These are phyloP conservation scores for Trigoniulus corallinus DNA, from an alignment of 1,140 invertebrate genomes.

Conservation along the genomic window DNA sequence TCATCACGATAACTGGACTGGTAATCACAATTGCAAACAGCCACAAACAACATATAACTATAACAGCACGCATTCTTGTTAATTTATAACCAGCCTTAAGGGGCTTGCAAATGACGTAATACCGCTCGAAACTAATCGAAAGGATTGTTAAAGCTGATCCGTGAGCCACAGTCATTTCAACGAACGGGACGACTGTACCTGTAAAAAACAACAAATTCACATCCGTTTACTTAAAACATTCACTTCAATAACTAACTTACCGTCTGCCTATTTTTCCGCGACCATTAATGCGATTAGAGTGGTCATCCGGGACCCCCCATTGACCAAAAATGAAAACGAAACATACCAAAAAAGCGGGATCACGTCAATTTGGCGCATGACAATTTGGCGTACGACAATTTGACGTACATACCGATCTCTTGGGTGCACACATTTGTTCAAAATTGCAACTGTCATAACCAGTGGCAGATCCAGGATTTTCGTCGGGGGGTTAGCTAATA, in stretches of 20 bases:
- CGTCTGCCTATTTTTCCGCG: no score
- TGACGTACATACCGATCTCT: no score
- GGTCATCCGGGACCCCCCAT: no score
- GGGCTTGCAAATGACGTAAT: slow-evolving; percentile 87
- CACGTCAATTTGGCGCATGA: no score
- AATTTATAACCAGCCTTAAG: slow-evolving; percentile 77
- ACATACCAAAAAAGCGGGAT: no score
- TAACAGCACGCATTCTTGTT: slow-evolving; percentile 63
- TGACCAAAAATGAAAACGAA: no score
- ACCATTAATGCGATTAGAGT: not conserved
- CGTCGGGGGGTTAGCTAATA: no score
- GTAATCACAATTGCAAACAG: slow-evolving; percentile 63
- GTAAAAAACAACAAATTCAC: slow-evolving; percentile 9
- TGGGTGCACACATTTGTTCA: no score
- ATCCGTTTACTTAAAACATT: no score
- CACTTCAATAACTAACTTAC: not conserved
- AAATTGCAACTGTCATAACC: no score
- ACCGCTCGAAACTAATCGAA: slow-evolving; percentile 71
- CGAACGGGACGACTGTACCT: slow-evolving; percentile 62
- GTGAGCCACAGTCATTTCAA: slow-evolving; percentile 81
- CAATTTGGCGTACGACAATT: no score
- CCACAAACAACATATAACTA: slow-evolving; percentile 72
- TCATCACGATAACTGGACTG: slow-evolving; percentile 57
- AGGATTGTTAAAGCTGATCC: slow-evolving; percentile 84
- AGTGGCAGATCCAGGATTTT: no score